These are phyloP conservation scores for Channa striata DNA, from an alignment of 2,797 vertebrate species.

Conservation along the genomic window DNA sequence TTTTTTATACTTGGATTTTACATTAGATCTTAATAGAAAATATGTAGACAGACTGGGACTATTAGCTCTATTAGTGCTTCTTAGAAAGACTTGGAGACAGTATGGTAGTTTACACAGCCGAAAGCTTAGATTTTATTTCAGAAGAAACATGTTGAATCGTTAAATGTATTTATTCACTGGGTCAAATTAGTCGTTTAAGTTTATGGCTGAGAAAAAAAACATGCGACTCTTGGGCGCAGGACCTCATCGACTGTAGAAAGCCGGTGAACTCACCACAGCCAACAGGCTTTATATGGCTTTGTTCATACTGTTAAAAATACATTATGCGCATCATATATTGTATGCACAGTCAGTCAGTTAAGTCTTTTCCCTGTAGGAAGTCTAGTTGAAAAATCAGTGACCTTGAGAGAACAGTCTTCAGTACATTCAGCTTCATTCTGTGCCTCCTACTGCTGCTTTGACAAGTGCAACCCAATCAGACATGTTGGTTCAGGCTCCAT, in stretches of 20 bases:
- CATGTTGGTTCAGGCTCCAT: constrained; percentile 67
- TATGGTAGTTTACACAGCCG: not conserved
- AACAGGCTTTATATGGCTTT: constrained; percentile 32
- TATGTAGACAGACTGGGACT: too few relatives aligned
- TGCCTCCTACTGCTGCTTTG: constrained; percentile 71
- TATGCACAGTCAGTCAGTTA: constrained; percentile 59
- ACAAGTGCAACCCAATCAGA: constrained; percentile 75
- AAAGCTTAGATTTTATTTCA: not conserved
- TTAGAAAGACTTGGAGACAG: not conserved
- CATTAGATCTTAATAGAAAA: not conserved
- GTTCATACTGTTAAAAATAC: constrained; percentile 49
- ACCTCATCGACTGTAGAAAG: not conserved
- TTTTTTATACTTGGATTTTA: too few relatives aligned
- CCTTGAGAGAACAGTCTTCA: constrained; percentile 72
- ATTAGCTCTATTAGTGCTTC: not conserved
- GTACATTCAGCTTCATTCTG: constrained; percentile 64
- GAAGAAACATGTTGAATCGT: not conserved
- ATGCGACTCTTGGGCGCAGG: constrained; percentile 5
- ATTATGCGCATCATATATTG: constrained; percentile 57
- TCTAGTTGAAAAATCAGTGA: constrained; percentile 64
- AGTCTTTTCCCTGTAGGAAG: constrained; percentile 59
- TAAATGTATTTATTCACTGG: not conserved
- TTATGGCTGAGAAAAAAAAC: constrained; percentile 6
- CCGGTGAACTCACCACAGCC: constrained; percentile 8
- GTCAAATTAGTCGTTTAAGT: not conserved